Conservation (phyloP, 2,797 vertebrate genomes). For the Allobates femoralis region DNA sequence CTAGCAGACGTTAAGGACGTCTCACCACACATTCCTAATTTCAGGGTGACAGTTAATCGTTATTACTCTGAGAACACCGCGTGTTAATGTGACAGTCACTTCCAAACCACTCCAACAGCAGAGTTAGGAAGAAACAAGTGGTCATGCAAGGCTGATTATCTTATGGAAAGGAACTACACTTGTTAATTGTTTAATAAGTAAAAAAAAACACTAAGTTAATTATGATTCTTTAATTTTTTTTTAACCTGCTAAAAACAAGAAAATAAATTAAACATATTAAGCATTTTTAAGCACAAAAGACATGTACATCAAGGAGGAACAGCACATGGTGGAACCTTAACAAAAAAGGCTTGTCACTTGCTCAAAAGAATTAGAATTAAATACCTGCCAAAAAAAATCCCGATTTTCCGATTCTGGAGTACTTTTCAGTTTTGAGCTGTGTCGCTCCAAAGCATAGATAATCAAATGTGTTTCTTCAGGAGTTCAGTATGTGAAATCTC, state of each 20-base stretch:
- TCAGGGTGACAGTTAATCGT: conserved; percentile 74
- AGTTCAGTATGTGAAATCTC: too few species aligned
- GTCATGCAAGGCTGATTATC: conserved; percentile 77
- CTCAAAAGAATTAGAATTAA: too few species aligned
- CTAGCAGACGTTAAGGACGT: conserved; percentile 72
- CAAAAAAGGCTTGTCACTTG: too few species aligned
- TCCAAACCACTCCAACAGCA: conserved; percentile 64
- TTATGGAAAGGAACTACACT: conserved; percentile 68
- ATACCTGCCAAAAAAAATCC: too few species aligned
- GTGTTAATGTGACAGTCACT: conserved; percentile 71
- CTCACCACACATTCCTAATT: conserved; percentile 68
- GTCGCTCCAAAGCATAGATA: too few species aligned
- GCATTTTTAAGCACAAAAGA: conserved; percentile 71
- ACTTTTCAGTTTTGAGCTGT: too few species aligned
- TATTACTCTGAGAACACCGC: conserved; percentile 74
- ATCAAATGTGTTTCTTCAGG: too few species aligned
- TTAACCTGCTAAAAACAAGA: conserved; percentile 94
- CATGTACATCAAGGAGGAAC: not conserved
- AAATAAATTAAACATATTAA: conserved; percentile 82
- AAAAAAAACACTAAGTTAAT: conserved; percentile 71
- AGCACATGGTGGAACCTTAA: not conserved
- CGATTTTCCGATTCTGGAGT: too few species aligned
- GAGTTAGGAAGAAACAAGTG: conserved; percentile 77
- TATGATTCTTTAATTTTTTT: conserved; percentile 74
- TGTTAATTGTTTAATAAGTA: conserved; percentile 76